Evolutionary conservation across 1,140 invertebrate genomes (phyloP).

Genomic region (Drosophila oshimai): DNA sequence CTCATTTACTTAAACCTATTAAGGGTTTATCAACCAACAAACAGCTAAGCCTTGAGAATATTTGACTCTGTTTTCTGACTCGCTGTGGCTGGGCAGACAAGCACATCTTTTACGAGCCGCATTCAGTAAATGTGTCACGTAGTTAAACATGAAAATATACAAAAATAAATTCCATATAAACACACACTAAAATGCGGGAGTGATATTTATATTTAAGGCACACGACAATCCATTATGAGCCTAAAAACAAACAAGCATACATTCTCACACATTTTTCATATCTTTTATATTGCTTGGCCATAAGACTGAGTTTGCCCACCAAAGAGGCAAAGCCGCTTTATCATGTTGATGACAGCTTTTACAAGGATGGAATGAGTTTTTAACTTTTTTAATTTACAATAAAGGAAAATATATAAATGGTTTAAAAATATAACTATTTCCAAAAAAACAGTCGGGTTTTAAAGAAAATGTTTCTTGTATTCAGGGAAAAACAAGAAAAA

Average conservation of each 20-base stretch:
- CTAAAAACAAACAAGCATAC: conserved; percentile 3
- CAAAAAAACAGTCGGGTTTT: no score
- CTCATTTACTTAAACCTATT: conserved; percentile 23
- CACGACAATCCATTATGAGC: conserved; percentile 47
- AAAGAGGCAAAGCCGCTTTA: conserved; percentile 24
- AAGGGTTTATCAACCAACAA: neutral
- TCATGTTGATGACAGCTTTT: conserved; percentile 37
- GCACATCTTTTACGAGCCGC: conserved; percentile 20
- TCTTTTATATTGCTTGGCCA: conserved; percentile 42
- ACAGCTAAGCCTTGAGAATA: neutral
- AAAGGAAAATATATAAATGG: conserved; percentile 1
- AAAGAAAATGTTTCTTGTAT: no score
- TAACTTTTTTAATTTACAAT: neutral
- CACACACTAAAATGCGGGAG: conserved; percentile 32
- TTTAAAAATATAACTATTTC: no score
- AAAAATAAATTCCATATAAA: conserved; percentile 51
- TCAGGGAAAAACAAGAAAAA: no score
- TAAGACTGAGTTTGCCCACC: conserved; percentile 1
- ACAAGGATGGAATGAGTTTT: neutral
- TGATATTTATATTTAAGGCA: conserved; percentile 57
- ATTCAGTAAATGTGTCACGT: conserved; percentile 57
- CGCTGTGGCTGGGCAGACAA: neutral
- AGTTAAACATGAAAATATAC: conserved; percentile 58
- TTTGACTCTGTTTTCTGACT: conserved; percentile 3
- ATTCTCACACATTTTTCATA: conserved; percentile 34